phyloP scores from a whole-genome alignment of 1,140 invertebrate genomes.

The Choristoneura fumiferana region DNA sequence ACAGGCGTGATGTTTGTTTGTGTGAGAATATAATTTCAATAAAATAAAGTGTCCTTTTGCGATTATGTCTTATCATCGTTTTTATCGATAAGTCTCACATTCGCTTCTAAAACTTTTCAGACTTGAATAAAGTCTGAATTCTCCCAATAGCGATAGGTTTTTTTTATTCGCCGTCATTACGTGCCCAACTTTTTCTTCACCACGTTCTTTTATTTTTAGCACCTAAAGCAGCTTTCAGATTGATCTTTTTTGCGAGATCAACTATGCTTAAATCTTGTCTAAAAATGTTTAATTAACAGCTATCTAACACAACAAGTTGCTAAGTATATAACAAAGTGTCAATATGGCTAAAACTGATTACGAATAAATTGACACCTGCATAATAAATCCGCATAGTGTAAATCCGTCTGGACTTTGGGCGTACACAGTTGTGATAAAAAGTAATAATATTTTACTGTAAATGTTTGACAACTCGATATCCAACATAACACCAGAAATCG shows the following conservation, averaged over 20 bases:
- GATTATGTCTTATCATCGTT: no score
- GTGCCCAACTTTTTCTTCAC: slow-evolving; percentile 1
- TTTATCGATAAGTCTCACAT: no score
- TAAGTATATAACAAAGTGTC: slow-evolving; percentile 14
- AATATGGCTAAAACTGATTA: slow-evolving; percentile 9
- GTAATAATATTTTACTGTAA: background rate
- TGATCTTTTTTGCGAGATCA: no score
- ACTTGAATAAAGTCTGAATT: background rate
- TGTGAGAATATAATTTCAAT: no score
- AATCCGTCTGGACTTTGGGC: background rate
- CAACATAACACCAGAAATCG: no score
- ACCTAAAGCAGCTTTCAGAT: slow-evolving; percentile 5
- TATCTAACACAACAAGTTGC: slow-evolving; percentile 4
- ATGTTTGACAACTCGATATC: no score
- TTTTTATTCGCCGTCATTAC: slow-evolving; percentile 4
- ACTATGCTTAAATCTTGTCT: background rate
- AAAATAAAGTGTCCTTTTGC: no score
- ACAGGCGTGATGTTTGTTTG: no score
- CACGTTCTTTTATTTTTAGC: slow-evolving; percentile 5
- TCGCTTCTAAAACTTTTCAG: background rate
- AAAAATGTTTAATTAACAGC: slow-evolving; percentile 7
- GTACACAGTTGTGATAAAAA: background rate
- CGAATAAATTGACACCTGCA: slow-evolving; percentile 14
- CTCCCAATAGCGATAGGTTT: background rate
- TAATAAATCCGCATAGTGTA: slow-evolving; percentile 11